phyloP scores from a whole-genome alignment of 2,113 vertebrate genomes.

The Salvelinus namaycush region DNA sequence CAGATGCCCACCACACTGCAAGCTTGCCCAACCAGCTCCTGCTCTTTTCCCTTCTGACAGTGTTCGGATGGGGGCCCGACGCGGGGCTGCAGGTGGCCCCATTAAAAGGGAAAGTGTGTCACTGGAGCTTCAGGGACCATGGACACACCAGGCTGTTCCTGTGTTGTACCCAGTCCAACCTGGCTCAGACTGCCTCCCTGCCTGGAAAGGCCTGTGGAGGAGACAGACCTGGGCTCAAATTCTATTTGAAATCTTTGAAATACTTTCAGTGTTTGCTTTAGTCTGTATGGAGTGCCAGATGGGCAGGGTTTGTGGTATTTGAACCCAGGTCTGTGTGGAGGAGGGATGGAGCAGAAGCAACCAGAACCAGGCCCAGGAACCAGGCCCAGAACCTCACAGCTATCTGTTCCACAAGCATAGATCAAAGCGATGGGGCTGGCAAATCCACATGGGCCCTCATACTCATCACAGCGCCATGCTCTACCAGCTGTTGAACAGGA shows the following conservation, averaged over 20 bases:
- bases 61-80: constrained; percentile 56
- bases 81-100: constrained; percentile 73
- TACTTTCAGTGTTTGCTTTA: too few species aligned
- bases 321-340: constrained; percentile 1
- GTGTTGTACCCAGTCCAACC: constrained; percentile 13
- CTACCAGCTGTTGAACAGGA: constrained; percentile 75
- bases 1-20: constrained; percentile 68
- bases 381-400: constrained; percentile 66
- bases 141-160: constrained; percentile 67
- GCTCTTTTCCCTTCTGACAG: constrained; percentile 71
- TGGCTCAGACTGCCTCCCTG: constrained; percentile 18
- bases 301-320: background rate
- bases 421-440: constrained; percentile 74
- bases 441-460: constrained; percentile 65
- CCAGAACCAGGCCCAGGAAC: constrained; percentile 38
- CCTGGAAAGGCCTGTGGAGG: constrained; percentile 37
- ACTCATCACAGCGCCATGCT: constrained; percentile 27
- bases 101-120: constrained; percentile 76
- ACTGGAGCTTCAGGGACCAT: constrained; percentile 60
- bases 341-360: constrained; percentile 15
- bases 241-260: too few species aligned
- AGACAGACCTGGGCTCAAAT: constrained; percentile 8
- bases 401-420: constrained; percentile 75
- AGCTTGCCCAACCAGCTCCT: constrained; percentile 40
- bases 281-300: too few species aligned